A percentile compares a stretch with the other conserved stretches of the same genome.
phyloP scores from a whole-genome alignment of 2,797 vertebrate species.

The Hylomyscus alleni region DNA sequence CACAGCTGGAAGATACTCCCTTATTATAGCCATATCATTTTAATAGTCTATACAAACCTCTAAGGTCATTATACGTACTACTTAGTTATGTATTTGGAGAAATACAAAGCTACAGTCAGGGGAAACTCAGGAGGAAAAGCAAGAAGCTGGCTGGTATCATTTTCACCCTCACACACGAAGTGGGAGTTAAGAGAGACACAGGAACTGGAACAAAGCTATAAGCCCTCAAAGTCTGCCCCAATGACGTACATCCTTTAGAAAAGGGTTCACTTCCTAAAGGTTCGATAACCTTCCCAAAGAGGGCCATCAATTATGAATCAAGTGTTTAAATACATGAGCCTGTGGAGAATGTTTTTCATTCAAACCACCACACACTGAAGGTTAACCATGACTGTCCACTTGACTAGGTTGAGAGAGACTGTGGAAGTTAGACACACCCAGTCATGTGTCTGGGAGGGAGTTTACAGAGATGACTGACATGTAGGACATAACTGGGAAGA shows the following conservation, averaged over 20 bases:
- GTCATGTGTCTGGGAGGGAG: background rate
- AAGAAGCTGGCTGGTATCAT: background rate
- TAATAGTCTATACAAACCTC: background rate
- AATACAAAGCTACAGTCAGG: background rate
- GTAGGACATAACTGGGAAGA: background rate
- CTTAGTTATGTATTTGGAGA: background rate
- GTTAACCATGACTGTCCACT: background rate
- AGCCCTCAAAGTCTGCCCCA: background rate
- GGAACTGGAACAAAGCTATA: background rate
- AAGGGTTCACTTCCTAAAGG: background rate
- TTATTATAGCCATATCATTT: background rate
- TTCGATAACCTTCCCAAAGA: background rate
- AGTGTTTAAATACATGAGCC: background rate
- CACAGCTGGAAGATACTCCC: background rate
- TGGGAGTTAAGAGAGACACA: background rate
- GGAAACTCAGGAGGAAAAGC: background rate
- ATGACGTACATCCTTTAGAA: background rate
- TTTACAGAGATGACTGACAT: background rate
- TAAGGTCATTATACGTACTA: background rate
- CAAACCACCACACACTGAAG: background rate
- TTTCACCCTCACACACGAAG: background rate
- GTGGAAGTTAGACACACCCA: background rate
- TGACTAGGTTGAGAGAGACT: background rate
- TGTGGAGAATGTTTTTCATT: background rate
- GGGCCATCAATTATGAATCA: background rate